Conservation (phyloP, 2,797 vertebrate genomes). For the Knipowitschia caucasica region DNA sequence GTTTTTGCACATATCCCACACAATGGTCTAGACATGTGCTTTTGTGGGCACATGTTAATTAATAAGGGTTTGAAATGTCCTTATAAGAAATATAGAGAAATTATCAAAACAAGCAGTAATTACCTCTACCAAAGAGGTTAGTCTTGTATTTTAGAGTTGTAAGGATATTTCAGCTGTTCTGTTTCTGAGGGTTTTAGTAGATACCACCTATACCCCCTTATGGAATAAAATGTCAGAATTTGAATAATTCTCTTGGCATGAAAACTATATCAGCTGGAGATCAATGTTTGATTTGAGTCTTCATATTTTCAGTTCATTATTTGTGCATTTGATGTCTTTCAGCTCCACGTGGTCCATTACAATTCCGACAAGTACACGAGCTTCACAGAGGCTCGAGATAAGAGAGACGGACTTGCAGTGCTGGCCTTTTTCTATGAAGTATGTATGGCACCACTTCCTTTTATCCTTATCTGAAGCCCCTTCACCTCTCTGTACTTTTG, state of each 20-base stretch:
- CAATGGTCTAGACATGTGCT: neutral
- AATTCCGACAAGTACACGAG: constrained; percentile 83
- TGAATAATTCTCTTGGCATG: no score
- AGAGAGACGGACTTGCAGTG: constrained; percentile 83
- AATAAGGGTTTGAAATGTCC: no score
- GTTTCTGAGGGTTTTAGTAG: no score
- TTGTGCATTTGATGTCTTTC: constrained; percentile 41
- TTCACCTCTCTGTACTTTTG: constrained; percentile 7
- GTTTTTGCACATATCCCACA: neutral
- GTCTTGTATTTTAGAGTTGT: no score
- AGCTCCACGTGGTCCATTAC: constrained; percentile 93
- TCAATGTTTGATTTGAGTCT: neutral
- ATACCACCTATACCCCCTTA: no score
- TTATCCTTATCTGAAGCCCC: constrained; percentile 7
- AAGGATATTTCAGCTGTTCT: no score
- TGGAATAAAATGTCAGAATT: no score
- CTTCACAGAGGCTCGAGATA: constrained; percentile 79
- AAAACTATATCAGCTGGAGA: no score
- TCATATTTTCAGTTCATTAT: constrained; percentile 14
- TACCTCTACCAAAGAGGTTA: no score
- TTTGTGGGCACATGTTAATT: no score
- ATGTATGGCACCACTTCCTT: constrained; percentile 33
- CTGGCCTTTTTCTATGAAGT: constrained; percentile 86
- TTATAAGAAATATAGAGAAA: no score
- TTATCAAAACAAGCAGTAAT: no score